These are phyloP conservation scores for Ypsolopha sequella DNA, from an alignment of 2,888 invertebrate genomes.

Conservation along the genomic window DNA sequence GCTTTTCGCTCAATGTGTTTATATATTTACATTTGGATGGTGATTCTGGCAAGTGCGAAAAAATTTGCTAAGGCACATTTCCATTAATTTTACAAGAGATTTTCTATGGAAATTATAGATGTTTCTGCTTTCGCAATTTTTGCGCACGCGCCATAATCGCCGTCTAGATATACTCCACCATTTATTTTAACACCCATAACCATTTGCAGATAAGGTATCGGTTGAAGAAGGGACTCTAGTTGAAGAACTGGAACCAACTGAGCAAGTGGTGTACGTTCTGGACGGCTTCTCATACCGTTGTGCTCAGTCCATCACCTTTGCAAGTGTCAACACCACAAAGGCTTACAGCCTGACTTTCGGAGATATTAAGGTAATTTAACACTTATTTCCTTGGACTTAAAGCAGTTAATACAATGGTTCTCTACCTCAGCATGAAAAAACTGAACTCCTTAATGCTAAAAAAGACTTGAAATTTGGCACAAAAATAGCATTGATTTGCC, in stretches of 20 bases:
- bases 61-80: neutral
- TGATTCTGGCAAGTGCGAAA: no score
- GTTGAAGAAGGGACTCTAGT: neutral
- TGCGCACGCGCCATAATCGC: no score
- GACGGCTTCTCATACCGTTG: constrained; percentile 67
- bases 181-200: neutral
- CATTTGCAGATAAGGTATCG: neutral
- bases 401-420: neutral
- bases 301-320: constrained; percentile 29
- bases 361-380: constrained; percentile 42
- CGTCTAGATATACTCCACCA: no score
- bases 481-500: no score
- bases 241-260: constrained; percentile 14
- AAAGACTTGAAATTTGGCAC: no score
- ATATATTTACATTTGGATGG: no score
- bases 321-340: constrained; percentile 22
- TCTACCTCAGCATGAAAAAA: neutral
- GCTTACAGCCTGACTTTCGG: constrained; percentile 26
- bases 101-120: neutral
- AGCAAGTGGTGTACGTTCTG: constrained; percentile 40
- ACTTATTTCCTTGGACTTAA: neutral
- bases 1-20: no score
- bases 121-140: no score
- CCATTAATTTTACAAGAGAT: neutral
- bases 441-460: no score